A percentile compares a stretch with the other conserved stretches of the same genome.
Evolutionary conservation across 1,140 invertebrate species (phyloP).

Genomic region (Archivesica marissinica): DNA sequence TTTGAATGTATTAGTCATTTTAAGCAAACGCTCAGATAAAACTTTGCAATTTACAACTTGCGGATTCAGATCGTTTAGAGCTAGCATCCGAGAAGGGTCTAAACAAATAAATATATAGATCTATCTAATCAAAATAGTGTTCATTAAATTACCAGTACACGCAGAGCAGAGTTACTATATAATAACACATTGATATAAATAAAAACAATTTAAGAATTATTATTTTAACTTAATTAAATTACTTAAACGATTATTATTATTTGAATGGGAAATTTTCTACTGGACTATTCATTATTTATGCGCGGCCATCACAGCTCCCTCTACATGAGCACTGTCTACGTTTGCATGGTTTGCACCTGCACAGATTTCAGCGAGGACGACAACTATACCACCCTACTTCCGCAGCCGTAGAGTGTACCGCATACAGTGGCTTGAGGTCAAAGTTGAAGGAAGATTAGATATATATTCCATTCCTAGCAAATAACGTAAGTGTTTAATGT

Average conservation of each 20-base stretch:
- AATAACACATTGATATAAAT: too few relatives aligned
- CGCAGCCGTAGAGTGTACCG: background rate
- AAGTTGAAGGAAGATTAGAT: too few relatives aligned
- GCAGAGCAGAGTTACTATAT: too few relatives aligned
- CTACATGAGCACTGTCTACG: too few relatives aligned
- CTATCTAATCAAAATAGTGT: too few relatives aligned
- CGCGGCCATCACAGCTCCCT: background rate
- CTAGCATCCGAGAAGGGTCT: conserved; percentile 11
- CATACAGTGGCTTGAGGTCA: too few relatives aligned
- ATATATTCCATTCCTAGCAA: too few relatives aligned
- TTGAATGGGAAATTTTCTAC: conserved; percentile 29
- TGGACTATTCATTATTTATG: conserved; percentile 28
- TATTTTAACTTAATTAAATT: background rate
- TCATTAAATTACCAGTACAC: too few relatives aligned
- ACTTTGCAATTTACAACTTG: background rate
- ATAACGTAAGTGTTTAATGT: too few relatives aligned
- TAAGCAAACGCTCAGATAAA: too few relatives aligned
- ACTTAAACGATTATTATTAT: too few relatives aligned
- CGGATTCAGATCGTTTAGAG: background rate
- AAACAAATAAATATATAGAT: background rate
- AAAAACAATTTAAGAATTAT: too few relatives aligned
- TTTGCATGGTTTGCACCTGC: background rate
- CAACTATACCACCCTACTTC: background rate
- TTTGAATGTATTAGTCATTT: conserved; percentile 25
- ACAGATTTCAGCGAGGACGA: conserved; percentile 30